A percentile compares a stretch with the other conserved stretches of the same genome.
Conservation (phyloP, 2,888 invertebrate species). For the Lysandra coridon region DNA sequence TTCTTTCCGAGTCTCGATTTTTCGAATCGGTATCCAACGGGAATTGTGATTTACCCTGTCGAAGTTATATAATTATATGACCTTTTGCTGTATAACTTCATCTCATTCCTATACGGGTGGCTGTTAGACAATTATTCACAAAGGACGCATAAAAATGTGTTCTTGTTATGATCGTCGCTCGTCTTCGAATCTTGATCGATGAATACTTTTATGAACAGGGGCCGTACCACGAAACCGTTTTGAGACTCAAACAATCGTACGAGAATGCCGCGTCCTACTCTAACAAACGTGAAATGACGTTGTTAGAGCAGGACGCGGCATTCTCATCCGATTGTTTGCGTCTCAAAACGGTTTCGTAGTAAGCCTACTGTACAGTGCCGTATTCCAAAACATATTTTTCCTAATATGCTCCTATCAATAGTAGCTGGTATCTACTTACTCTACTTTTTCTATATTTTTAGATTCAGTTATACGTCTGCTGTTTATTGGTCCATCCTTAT, state of each 20-base stretch:
- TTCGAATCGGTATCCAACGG: too few species aligned
- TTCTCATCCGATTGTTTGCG: too few species aligned
- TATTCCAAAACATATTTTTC: neutral
- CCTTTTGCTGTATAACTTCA: neutral
- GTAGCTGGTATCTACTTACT: neutral
- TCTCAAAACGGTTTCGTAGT: too few species aligned
- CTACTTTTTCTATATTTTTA: neutral
- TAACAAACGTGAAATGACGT: too few species aligned
- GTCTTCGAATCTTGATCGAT: neutral
- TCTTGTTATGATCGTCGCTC: neutral
- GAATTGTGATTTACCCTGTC: neutral
- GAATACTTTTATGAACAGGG: neutral
- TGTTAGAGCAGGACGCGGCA: too few species aligned
- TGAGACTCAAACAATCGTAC: too few species aligned
- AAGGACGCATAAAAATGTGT: neutral
- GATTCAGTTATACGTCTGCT: neutral
- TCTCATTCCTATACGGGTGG: neutral
- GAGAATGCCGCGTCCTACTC: too few species aligned
- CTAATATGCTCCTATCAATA: neutral
- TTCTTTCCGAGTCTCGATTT: too few species aligned
- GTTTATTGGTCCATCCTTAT: neutral
- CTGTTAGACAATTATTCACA: conserved; percentile 7
- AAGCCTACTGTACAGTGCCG: too few species aligned
- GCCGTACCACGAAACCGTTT: too few species aligned
- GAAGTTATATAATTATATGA: neutral